A percentile compares a stretch with the other conserved stretches of the same genome.
These are phyloP conservation scores for Leucopsar rothschildi DNA, from an alignment of 2,113 vertebrate species.

Conservation along the genomic window DNA sequence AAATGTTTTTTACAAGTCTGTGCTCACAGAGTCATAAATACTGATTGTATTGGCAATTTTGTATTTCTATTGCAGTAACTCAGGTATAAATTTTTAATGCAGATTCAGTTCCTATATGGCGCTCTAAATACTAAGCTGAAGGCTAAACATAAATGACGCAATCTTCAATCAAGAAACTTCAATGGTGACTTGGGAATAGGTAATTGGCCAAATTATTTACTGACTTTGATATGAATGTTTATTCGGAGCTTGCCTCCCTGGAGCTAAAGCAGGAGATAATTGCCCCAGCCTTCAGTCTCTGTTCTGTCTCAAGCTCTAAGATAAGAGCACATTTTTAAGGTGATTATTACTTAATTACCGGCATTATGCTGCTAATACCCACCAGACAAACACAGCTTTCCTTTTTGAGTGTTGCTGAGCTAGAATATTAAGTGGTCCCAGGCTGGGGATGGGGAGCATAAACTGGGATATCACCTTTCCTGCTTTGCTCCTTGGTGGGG, in stretches of 20 bases:
- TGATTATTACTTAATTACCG: not conserved
- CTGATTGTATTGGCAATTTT: not conserved
- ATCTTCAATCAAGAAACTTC: not conserved
- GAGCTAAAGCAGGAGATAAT: not conserved
- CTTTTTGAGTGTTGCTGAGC: not conserved
- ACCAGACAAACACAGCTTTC: not conserved
- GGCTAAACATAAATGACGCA: not conserved
- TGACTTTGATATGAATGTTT: not conserved
- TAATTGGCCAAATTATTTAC: constrained; percentile 25
- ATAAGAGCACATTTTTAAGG: not conserved
- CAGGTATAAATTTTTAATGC: not conserved
- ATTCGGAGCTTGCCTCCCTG: not conserved
- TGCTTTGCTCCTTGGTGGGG: not conserved
- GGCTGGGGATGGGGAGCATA: accelerated
- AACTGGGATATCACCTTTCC: too few species aligned
- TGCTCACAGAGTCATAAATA: not conserved
- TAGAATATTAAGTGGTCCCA: not conserved
- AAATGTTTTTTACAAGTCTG: not conserved
- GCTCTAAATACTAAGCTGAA: not conserved
- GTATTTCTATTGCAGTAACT: not conserved
- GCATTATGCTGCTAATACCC: not conserved
- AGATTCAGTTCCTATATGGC: not conserved
- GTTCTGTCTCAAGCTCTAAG: not conserved
- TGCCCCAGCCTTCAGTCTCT: not conserved
- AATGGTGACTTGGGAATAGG: not conserved